Evolutionary conservation across 2,113 vertebrate species (phyloP).

Genomic region (Myodes glareolus): DNA sequence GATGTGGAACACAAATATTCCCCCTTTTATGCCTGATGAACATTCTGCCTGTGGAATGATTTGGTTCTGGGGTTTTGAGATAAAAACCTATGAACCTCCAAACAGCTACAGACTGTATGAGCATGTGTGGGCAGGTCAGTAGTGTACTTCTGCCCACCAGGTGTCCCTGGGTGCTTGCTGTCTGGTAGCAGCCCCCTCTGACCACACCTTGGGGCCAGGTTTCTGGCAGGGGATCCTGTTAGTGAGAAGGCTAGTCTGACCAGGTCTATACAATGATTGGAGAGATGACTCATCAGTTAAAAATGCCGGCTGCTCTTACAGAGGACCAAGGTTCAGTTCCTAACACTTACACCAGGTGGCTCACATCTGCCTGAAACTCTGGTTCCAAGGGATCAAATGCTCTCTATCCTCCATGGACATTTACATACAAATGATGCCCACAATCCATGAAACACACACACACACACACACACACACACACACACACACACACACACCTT

Average conservation of each 20-base stretch:
- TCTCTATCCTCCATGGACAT: neutral
- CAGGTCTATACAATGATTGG: neutral
- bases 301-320: neutral
- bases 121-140: too few relatives aligned
- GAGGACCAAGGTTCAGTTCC: neutral
- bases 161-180: neutral
- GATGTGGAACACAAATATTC: neutral
- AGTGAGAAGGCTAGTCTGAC: fast-evolving
- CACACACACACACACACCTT: neutral
- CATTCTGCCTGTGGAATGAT: neutral
- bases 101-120: neutral
- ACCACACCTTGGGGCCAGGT: neutral
- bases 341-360: neutral
- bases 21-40: neutral
- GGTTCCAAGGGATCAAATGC: neutral
- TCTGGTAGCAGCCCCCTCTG: neutral
- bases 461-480: neutral
- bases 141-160: neutral
- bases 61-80: neutral
- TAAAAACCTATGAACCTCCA: neutral
- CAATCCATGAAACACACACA: neutral
- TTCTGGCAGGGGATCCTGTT: neutral
- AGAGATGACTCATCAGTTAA: neutral
- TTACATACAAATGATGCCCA: neutral
- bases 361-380: neutral